Conservation (phyloP, 1,140 invertebrate species). For the Oedothorax gibbosus region DNA sequence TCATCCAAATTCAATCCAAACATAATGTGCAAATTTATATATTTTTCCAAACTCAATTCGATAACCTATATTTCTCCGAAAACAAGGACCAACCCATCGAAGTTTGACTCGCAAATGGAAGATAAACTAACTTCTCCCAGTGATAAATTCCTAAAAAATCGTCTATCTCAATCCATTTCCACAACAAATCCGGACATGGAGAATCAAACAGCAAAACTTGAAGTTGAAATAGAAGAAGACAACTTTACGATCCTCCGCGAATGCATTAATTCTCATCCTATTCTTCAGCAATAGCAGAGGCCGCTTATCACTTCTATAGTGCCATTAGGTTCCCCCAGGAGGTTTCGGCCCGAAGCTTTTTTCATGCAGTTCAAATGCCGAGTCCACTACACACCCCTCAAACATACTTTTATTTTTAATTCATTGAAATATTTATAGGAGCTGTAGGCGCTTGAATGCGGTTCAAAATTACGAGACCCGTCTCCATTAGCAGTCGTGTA, state of each 20-base stretch:
- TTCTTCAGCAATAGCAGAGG: conserved; percentile 46
- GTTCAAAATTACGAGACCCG: too few species aligned
- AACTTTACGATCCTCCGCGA: conserved; percentile 43
- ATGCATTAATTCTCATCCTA: conserved; percentile 36
- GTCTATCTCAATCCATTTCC: conserved; percentile 29
- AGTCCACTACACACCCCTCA: too few species aligned
- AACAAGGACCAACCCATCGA: neutral
- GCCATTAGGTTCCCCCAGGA: conserved; percentile 45
- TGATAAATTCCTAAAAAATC: neutral
- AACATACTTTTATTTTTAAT: too few species aligned
- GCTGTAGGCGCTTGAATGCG: too few species aligned
- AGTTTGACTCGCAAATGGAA: too few species aligned
- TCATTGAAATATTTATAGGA: too few species aligned
- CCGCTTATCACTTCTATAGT: conserved; percentile 50
- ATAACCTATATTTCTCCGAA: neutral
- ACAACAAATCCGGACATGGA: conserved; percentile 21
- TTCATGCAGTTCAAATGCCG: conserved; percentile 7
- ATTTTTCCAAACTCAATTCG: neutral
- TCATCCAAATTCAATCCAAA: too few species aligned
- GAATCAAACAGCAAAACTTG: conserved; percentile 9
- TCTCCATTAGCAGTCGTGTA: too few species aligned
- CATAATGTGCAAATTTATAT: too few species aligned
- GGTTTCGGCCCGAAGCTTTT: conserved; percentile 44
- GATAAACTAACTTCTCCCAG: too few species aligned
- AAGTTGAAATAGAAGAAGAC: conserved; percentile 21